Evolutionary conservation across 2,113 vertebrate species (phyloP), one percentile per base, ranked within the genome.

Genomic region (Paralichthys olivaceus): DNA sequence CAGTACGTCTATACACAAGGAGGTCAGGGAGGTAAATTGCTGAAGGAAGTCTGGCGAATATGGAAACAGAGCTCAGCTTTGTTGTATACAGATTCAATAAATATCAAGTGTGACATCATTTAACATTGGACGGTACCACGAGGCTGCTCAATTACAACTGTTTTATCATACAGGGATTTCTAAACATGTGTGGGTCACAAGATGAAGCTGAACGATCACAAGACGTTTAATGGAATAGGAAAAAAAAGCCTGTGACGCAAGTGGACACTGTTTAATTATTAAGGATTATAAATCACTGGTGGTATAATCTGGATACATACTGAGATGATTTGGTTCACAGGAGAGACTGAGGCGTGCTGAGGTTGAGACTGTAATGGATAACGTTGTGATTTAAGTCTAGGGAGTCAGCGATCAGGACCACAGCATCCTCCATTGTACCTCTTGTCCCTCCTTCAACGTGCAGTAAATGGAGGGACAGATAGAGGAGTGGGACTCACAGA

Each of bases 401-500:
- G 34, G 34, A 37, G 34, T 12, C 37, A 13, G 12, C 11, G 40
- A 25, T 45, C 29, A 1, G 43, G 37, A 62, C 66, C 62, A 66
- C 62, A 3, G 61, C 68, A 62, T 75, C 72, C 47, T 45, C 55
- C 66, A 69, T 72, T 71, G 69, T 63, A 15, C 80, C 64, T 69
- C 54, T 28, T 22, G 72, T 34, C 15, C 29, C 53, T 64, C 55
- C 64, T 51, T 62, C 75, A 1, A 3, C n/a, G 17, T 68, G 76
- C 81, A 79, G 75, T 80, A 67, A 74, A 85, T 65, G 73, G 28
- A 81, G 58, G 77, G 84, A 85, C 74, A 69, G 74, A 86, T 26
- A 56, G 72, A 81, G 71, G 72, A 83, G 79, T 62, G 70, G 75
- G 68, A 75, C 70, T 83, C 83, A 65, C 84, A 89, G 91, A 89